These are phyloP conservation scores for Hepsetus odoe DNA, from an alignment of 2,113 vertebrate genomes.

Conservation along the genomic window DNA sequence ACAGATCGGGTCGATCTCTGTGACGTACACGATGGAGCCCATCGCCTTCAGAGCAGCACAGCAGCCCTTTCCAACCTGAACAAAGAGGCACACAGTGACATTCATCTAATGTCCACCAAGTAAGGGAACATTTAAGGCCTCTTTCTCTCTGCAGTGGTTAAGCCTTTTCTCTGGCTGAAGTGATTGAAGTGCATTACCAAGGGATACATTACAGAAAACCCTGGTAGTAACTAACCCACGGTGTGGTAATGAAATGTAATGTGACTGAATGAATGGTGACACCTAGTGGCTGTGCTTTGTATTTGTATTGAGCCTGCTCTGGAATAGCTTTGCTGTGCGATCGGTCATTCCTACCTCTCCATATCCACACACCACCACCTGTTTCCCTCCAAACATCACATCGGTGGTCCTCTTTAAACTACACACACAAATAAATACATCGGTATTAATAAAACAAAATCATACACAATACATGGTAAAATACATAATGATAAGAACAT, in stretches of 20 bases:
- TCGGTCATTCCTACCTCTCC: slow-evolving; percentile 86
- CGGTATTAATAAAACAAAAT: too few species aligned
- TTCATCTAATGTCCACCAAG: neutral
- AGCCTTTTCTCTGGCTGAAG: neutral
- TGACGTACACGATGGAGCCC: slow-evolving; percentile 97
- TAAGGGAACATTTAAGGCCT: neutral
- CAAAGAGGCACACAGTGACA: neutral
- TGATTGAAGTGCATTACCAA: neutral
- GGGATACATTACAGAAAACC: neutral
- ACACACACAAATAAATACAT: slow-evolving; percentile 19
- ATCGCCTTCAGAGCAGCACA: slow-evolving; percentile 96
- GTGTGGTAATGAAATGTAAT: neutral
- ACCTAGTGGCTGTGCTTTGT: slow-evolving; percentile 40
- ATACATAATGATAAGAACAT: too few species aligned
- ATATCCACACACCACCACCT: slow-evolving; percentile 97
- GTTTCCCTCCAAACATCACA: slow-evolving; percentile 98
- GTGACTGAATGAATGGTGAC: neutral
- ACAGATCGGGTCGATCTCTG: slow-evolving; percentile 97
- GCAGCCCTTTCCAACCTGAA: slow-evolving; percentile 94
- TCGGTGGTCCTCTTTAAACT: slow-evolving; percentile 97
- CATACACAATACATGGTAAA: too few species aligned
- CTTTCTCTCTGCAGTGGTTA: too few species aligned
- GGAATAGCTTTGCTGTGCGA: neutral
- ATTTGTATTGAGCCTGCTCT: neutral
- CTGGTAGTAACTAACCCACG: neutral